Conservation (phyloP, 2,888 invertebrate genomes). For the Latrodectus hesperus region DNA sequence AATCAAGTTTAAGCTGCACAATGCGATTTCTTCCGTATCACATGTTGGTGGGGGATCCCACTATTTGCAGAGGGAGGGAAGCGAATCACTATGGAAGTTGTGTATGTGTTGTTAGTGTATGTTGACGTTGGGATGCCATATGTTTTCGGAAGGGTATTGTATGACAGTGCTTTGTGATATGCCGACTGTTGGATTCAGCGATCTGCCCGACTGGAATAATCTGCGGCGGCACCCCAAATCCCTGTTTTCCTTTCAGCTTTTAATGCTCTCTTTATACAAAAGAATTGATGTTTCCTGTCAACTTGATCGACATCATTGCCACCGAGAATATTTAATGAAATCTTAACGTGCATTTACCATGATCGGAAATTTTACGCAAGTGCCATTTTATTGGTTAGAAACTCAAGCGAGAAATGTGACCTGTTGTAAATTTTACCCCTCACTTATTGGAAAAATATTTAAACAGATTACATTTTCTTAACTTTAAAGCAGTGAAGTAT, state of each 20-base stretch:
- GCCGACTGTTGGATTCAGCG: constrained; percentile 23
- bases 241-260: constrained; percentile 52
- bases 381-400: too few species aligned
- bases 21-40: too few species aligned
- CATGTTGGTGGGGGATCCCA: too few species aligned
- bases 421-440: too few species aligned
- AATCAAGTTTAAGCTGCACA: too few species aligned
- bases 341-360: background rate
- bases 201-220: constrained; percentile 32
- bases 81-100: background rate
- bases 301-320: background rate
- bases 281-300: constrained; percentile 26
- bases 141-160: constrained; percentile 62
- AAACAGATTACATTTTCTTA: too few species aligned
- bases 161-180: constrained; percentile 39
- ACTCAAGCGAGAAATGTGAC: too few species aligned
- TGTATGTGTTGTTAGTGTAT: constrained; percentile 23
- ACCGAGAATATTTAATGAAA: background rate
- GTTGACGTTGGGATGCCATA: constrained; percentile 57
- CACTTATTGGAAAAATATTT: too few species aligned
- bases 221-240: constrained; percentile 17
- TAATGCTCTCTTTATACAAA: constrained; percentile 38
- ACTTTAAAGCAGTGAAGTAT: too few species aligned
- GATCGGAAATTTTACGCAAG: too few species aligned
- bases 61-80: too few species aligned